Evolutionary conservation across 2,797 vertebrate species (phyloP), one percentile per base, ranked within the genome.

Genomic region (Gadopsis marmoratus): DNA sequence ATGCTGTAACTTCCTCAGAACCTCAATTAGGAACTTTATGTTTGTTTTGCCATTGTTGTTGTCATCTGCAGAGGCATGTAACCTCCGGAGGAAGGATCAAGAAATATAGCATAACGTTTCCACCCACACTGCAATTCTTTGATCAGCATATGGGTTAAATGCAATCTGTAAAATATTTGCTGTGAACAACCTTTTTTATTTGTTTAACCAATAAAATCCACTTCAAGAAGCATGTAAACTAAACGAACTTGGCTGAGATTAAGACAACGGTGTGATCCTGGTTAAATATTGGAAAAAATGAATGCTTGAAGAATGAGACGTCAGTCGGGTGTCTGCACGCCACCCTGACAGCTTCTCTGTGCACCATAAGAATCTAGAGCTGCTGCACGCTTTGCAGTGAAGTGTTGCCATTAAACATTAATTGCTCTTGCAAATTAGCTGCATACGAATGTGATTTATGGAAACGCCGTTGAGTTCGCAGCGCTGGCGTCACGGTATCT

Each of bases 341-440:
- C 39, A 23, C 19, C 37, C 19, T 35, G 37, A 61, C 56, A 26
- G 35, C 21, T 29, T 69, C 17, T 4, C 5, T 26, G 5, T 50
- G 31, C 14, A 11, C 43, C 50, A 4, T 2, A 33, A 26, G n/a
- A 48, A 50, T 17, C 8, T 12, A 3, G 35, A 39, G 2, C 23
- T 21, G 16, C 50, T 43, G 33, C 26, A 26, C 62, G n/a, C 41
- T 64, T 65, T 23, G 21, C 21, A 35, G n/a, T 54, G 66, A 48
- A 71, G 23, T 17, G 54, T 41, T 45, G 23, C 58, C 70, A 43
- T 60, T 55, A 65, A 77, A 58, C 14, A 55, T 48, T 21, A 65
- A 64, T 48, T 33, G 47, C 59, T 7, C 0, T 6, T 50, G 47
- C 41, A 53, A n/a, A 64, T 64, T 14, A 69, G 59, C n/a, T 12